These are phyloP conservation scores for Arctia plantaginis DNA, from an alignment of 2,888 invertebrate genomes.

Conservation along the genomic window DNA sequence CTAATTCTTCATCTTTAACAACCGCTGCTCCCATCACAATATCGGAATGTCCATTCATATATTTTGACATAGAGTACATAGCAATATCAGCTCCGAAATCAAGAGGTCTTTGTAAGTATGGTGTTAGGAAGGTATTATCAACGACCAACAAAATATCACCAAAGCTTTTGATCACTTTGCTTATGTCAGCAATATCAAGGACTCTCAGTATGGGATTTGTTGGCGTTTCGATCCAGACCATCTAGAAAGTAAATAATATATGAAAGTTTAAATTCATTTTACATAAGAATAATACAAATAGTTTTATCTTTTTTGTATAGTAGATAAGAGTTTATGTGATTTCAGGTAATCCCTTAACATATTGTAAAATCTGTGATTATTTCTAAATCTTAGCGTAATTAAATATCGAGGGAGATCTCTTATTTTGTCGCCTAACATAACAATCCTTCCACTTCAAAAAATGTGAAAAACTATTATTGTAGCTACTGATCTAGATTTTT, in stretches of 20 bases:
- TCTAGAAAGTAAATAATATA: constrained; percentile 77
- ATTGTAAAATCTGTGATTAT: neutral
- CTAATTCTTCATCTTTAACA: constrained; percentile 90
- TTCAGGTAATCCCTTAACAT: neutral
- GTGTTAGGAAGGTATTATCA: constrained; percentile 88
- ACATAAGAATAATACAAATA: neutral
- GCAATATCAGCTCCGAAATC: constrained; percentile 96
- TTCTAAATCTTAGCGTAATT: neutral
- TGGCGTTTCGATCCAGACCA: constrained; percentile 97
- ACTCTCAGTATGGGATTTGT: constrained; percentile 97
- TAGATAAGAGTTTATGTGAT: neutral
- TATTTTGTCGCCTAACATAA: neutral
- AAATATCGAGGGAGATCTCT: neutral
- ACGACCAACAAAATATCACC: constrained; percentile 46
- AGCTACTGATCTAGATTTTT: neutral
- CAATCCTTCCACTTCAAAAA: neutral
- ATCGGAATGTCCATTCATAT: constrained; percentile 99
- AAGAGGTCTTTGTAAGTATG: constrained; percentile 96
- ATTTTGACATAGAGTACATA: constrained; percentile 97
- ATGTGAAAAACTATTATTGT: neutral
- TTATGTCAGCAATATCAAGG: constrained; percentile 92
- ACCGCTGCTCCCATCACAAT: constrained; percentile 97
- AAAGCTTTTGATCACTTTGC: constrained; percentile 83
- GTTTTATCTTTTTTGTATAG: neutral
- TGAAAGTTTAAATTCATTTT: neutral